Conservation (phyloP, 1,140 invertebrate species). For the Drosophila trapezifrons region DNA sequence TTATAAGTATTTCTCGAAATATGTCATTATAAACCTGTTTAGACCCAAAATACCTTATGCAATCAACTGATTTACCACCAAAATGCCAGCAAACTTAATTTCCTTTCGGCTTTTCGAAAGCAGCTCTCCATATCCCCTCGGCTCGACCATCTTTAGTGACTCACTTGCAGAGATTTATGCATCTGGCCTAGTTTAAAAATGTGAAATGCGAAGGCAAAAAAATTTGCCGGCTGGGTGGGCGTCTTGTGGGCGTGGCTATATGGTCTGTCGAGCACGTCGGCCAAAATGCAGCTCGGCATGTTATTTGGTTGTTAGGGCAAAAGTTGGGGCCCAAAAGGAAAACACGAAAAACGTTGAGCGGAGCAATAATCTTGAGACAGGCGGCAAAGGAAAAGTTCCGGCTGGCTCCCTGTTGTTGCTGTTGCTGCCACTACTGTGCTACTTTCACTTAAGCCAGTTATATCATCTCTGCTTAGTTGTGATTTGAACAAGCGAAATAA, state of each 20-base stretch:
- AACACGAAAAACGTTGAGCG: slow-evolving; percentile 54
- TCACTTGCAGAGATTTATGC: slow-evolving; percentile 51
- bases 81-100: slow-evolving; percentile 37
- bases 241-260: slow-evolving; percentile 24
- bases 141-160: slow-evolving; percentile 14
- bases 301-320: slow-evolving; percentile 59
- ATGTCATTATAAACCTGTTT: not conserved
- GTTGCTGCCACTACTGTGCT: slow-evolving; percentile 26
- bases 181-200: slow-evolving; percentile 54
- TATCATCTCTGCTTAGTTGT: slow-evolving; percentile 57
- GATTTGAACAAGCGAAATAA: slow-evolving; percentile 42
- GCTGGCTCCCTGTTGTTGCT: not conserved
- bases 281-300: slow-evolving; percentile 51
- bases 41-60: slow-evolving; percentile 11
- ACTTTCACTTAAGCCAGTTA: slow-evolving; percentile 63
- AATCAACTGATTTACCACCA: slow-evolving; percentile 30
- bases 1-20: not conserved
- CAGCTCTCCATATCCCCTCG: not conserved
- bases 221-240: not conserved
- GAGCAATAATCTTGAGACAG: slow-evolving; percentile 59
- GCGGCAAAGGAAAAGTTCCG: slow-evolving; percentile 27
- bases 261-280: slow-evolving; percentile 48
- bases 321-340: slow-evolving; percentile 42
- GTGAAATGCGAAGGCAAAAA: slow-evolving; percentile 28
- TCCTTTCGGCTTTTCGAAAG: slow-evolving; percentile 17